Percentiles rank a stretch among this genome's conserved stretches.
These are phyloP conservation scores for Brachymystax lenok DNA, from an alignment of 2,797 vertebrate species.

Conservation along the genomic window DNA sequence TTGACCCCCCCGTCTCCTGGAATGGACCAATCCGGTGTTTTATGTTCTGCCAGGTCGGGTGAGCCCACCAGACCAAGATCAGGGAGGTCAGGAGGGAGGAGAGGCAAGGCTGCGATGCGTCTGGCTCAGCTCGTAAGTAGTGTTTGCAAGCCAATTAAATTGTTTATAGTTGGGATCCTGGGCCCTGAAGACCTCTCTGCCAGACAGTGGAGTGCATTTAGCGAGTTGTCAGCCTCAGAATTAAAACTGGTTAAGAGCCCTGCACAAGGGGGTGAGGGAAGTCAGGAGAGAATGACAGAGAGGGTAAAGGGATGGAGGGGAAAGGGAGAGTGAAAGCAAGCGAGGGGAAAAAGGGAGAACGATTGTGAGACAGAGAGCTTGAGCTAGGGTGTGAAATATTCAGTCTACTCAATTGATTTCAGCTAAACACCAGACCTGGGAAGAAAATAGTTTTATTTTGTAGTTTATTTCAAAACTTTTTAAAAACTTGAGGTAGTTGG, in stretches of 20 bases:
- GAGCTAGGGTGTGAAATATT: not conserved
- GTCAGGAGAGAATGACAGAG: not conserved
- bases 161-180: constrained; percentile 64
- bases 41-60: not conserved
- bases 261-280: not conserved
- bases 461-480: too few species aligned
- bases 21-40: not conserved
- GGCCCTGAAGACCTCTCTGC: constrained; percentile 57
- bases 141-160: constrained; percentile 69
- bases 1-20: not conserved
- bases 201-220: constrained; percentile 62
- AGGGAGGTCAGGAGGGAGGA: constrained; percentile 1
- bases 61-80: not conserved
- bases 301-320: not conserved
- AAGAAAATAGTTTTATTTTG: too few species aligned
- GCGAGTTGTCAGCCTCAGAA: constrained; percentile 61
- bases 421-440: not conserved
- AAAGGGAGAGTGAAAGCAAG: not conserved
- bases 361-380: not conserved
- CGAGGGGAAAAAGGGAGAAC: not conserved
- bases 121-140: constrained; percentile 53
- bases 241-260: constrained; percentile 53
- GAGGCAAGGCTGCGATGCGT: not conserved
- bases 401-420: not conserved
- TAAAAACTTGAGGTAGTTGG: too few species aligned